Evolutionary conservation across 2,888 invertebrate genomes (phyloP).

Genomic region (Erebia epiphron): DNA sequence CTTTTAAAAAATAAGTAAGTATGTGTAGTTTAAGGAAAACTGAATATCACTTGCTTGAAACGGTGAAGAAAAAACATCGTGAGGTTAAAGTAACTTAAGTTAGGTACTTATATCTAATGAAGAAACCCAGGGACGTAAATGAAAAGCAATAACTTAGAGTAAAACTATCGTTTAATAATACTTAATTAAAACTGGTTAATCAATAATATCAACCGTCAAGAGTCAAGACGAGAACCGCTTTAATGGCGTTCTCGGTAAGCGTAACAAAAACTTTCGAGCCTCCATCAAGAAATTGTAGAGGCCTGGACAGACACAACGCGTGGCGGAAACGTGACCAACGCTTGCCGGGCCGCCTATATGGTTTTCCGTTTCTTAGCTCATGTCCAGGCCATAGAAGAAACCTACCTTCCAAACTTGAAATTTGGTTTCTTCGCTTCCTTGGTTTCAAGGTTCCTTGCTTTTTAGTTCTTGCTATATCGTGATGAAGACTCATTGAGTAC

Average conservation of each 20-base stretch:
- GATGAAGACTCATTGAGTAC: too few relatives aligned
- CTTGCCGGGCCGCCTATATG: too few relatives aligned
- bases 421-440: too few relatives aligned
- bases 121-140: not conserved
- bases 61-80: not conserved
- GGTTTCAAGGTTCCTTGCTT: too few relatives aligned
- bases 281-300: constrained; percentile 1
- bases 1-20: not conserved
- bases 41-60: not conserved
- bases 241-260: constrained; percentile 2
- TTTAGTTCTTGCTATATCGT: too few relatives aligned
- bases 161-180: constrained; percentile 6
- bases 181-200: constrained; percentile 20
- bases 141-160: not conserved
- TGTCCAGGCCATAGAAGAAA: too few relatives aligned
- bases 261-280: constrained; percentile 18
- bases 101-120: too few relatives aligned
- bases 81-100: not conserved
- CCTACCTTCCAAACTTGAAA: too few relatives aligned
- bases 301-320: not conserved
- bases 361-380: too few relatives aligned
- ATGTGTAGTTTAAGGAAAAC: too few relatives aligned
- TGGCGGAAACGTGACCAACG: not conserved
- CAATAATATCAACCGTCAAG: constrained; percentile 11
- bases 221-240: constrained; percentile 5